phyloP scores from a whole-genome alignment of 1,140 invertebrate species.

The Drosophila subobscura region DNA sequence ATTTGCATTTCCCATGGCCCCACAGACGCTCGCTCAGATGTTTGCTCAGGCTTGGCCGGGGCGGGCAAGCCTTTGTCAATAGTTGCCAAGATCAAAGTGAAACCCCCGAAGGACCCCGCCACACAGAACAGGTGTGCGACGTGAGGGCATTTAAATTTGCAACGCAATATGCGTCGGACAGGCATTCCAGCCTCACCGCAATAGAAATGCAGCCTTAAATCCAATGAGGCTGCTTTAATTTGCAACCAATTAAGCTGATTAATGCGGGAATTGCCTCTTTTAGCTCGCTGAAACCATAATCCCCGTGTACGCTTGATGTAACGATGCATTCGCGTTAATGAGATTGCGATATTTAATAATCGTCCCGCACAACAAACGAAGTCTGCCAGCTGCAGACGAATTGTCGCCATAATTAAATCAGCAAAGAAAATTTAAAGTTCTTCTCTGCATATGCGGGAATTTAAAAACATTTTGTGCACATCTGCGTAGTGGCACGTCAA shows the following conservation, averaged over 20 bases:
- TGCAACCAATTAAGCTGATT: constrained; percentile 38
- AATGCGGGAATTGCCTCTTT: constrained; percentile 13
- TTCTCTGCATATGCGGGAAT: no score
- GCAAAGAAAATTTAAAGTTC: constrained; percentile 11
- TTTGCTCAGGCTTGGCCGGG: constrained; percentile 39
- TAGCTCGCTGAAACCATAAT: neutral
- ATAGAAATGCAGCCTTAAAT: constrained; percentile 3
- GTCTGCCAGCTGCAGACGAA: constrained; percentile 23
- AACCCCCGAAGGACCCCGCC: constrained; percentile 33
- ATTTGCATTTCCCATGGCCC: constrained; percentile 69
- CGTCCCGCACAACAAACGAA: constrained; percentile 8
- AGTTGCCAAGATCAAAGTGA: constrained; percentile 69
- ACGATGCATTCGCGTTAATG: constrained; percentile 32
- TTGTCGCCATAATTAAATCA: constrained; percentile 32
- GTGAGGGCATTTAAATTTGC: constrained; percentile 15
- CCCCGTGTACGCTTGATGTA: constrained; percentile 4
- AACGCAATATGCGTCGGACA: neutral
- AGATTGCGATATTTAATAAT: constrained; percentile 41
- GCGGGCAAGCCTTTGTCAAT: constrained; percentile 59
- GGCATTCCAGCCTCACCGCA: neutral
- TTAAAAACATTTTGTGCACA: neutral
- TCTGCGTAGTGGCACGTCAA: neutral
- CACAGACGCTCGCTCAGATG: constrained; percentile 26
- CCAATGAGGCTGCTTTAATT: constrained; percentile 5
- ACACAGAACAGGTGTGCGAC: constrained; percentile 22